Evolutionary conservation across 2,113 vertebrate genomes (phyloP).

Genomic region (Aphyosemion australe): DNA sequence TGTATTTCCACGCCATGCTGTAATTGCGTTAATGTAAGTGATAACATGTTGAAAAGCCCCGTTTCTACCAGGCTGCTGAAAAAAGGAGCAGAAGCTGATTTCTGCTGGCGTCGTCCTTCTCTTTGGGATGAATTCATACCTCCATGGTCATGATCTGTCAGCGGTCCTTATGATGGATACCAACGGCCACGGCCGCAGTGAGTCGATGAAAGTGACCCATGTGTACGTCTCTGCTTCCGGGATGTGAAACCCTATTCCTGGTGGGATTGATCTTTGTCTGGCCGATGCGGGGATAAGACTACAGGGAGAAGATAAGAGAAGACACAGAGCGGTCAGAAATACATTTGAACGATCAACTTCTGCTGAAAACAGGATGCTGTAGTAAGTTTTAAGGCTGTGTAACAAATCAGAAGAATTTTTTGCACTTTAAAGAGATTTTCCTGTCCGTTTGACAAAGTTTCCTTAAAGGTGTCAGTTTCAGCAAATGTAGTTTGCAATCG

Average conservation of each 20-base stretch:
- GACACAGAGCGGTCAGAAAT: constrained; percentile 63
- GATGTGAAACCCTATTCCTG: constrained; percentile 74
- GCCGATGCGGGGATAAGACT: constrained; percentile 59
- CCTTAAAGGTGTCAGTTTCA: too few species aligned
- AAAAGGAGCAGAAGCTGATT: constrained; percentile 17
- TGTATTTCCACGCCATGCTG: not conserved
- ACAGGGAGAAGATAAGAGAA: constrained; percentile 70
- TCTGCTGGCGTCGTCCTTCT: constrained; percentile 33
- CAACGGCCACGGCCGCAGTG: constrained; percentile 53
- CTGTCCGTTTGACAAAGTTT: too few species aligned
- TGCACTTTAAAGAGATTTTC: too few species aligned
- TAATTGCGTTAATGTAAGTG: constrained; percentile 24
- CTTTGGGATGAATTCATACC: constrained; percentile 52
- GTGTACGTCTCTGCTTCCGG: constrained; percentile 73
- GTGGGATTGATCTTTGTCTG: constrained; percentile 75
- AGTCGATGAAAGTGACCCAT: constrained; percentile 72
- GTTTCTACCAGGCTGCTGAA: constrained; percentile 28
- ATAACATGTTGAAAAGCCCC: constrained; percentile 25
- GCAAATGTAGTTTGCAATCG: too few species aligned
- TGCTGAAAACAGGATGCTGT: constrained; percentile 47
- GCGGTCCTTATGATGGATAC: constrained; percentile 56
- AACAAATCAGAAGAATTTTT: too few species aligned
- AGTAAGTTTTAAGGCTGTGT: constrained; percentile 50
- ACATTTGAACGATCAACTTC: constrained; percentile 67
- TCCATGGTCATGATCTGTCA: constrained; percentile 64